Evolutionary conservation across 1,140 invertebrate genomes (phyloP).

Genomic region (Helicoverpa armigera): DNA sequence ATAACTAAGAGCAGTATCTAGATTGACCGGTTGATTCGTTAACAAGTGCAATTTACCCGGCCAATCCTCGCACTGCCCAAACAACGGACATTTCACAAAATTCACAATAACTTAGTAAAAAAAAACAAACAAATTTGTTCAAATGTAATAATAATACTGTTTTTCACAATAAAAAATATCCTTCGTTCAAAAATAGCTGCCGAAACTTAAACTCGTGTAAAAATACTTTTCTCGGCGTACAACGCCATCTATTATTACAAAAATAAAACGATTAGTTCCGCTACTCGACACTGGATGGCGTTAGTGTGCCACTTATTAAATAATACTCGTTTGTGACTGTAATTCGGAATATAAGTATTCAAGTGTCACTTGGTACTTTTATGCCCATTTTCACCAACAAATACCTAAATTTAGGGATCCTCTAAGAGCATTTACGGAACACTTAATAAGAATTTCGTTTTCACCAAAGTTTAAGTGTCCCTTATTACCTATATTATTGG

Average conservation of each 20-base stretch:
- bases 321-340: slow-evolving; percentile 13
- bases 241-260: slow-evolving; percentile 40
- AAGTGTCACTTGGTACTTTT: slow-evolving; percentile 31
- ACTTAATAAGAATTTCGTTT: too few species aligned
- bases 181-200: slow-evolving; percentile 33
- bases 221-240: slow-evolving; percentile 31
- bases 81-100: slow-evolving; percentile 15
- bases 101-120: slow-evolving; percentile 5
- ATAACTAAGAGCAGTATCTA: not conserved
- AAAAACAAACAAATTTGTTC: slow-evolving; percentile 40
- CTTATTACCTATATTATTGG: too few species aligned
- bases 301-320: not conserved
- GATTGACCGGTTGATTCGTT: slow-evolving; percentile 4
- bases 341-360: slow-evolving; percentile 19
- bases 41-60: slow-evolving; percentile 25
- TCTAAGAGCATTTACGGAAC: too few species aligned
- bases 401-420: too few species aligned
- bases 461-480: too few species aligned
- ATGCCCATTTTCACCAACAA: too few species aligned
- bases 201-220: slow-evolving; percentile 26
- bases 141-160: slow-evolving; percentile 23
- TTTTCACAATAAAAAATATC: slow-evolving; percentile 39
- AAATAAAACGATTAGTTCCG: slow-evolving; percentile 25
- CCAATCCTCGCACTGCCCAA: not conserved
- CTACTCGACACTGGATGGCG: slow-evolving; percentile 27